Evolutionary conservation across 2,888 invertebrate genomes (phyloP).

Genomic region (Hemicrepidius hirtus): DNA sequence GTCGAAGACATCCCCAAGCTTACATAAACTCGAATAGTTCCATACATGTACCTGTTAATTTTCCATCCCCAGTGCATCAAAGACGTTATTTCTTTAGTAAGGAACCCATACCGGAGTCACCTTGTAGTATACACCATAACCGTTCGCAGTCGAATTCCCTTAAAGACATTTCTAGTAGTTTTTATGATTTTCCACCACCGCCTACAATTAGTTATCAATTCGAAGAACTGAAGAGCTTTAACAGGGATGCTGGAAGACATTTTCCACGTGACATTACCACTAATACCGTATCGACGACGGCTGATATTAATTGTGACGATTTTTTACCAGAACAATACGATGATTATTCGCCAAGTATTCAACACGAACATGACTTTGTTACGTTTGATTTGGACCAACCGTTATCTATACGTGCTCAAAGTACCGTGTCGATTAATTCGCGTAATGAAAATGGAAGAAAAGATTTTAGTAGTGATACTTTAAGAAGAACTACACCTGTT

Average conservation of each 20-base stretch:
- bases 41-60: constrained; percentile 64
- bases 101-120: constrained; percentile 72
- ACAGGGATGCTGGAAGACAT: constrained; percentile 57
- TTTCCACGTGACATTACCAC: constrained; percentile 80
- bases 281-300: constrained; percentile 81
- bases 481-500: constrained; percentile 78
- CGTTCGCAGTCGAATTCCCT: constrained; percentile 73
- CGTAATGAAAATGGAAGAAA: constrained; percentile 66
- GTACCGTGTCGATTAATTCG: constrained; percentile 66
- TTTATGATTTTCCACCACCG: constrained; percentile 81
- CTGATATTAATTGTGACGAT: constrained; percentile 73
- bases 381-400: constrained; percentile 81
- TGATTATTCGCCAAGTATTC: constrained; percentile 75
- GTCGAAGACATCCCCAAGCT: constrained; percentile 71
- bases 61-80: constrained; percentile 74
- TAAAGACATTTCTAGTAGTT: constrained; percentile 76
- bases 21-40: constrained; percentile 71
- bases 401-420: constrained; percentile 66
- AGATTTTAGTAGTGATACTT: constrained; percentile 73
- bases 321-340: constrained; percentile 69
- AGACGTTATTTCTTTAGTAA: constrained; percentile 80
- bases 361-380: constrained; percentile 80
- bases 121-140: constrained; percentile 75
- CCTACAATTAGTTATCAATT: constrained; percentile 79
- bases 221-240: constrained; percentile 70